Evolutionary conservation across 2,888 invertebrate species (phyloP).

Genomic region (Steromphala cineraria): DNA sequence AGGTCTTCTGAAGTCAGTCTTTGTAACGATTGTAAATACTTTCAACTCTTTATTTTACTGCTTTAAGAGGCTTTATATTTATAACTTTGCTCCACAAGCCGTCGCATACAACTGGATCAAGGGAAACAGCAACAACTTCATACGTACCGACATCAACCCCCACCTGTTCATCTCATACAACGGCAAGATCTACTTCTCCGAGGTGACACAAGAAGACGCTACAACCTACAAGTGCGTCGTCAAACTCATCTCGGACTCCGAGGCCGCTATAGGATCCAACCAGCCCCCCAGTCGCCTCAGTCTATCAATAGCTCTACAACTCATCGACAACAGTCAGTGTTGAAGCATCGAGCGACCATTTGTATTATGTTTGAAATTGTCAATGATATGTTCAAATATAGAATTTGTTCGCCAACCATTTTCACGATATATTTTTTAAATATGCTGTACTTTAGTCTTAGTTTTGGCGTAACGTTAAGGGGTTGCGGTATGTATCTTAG

Average conservation of each 20-base stretch:
- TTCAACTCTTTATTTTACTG: too few relatives aligned
- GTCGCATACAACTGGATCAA: slow-evolving; percentile 89
- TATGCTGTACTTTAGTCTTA: too few relatives aligned
- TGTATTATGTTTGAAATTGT: too few relatives aligned
- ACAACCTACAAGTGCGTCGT: slow-evolving; percentile 46
- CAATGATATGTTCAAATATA: too few relatives aligned
- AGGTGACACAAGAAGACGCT: slow-evolving; percentile 85
- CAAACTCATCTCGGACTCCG: slow-evolving; percentile 38
- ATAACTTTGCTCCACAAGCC: slow-evolving; percentile 29
- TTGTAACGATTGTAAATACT: too few relatives aligned
- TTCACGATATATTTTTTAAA: too few relatives aligned
- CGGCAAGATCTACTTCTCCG: slow-evolving; percentile 94
- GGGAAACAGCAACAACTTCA: slow-evolving; percentile 91
- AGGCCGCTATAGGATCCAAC: slow-evolving; percentile 37
- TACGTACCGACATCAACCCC: slow-evolving; percentile 89
- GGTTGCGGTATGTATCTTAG: too few relatives aligned
- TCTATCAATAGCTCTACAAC: slow-evolving; percentile 56
- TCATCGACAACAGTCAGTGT: slow-evolving; percentile 45
- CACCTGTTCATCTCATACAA: slow-evolving; percentile 92
- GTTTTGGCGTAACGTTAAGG: too few relatives aligned
- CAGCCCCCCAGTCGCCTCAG: slow-evolving; percentile 58
- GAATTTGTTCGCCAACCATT: too few relatives aligned
- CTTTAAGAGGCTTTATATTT: too few relatives aligned
- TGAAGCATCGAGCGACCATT: background rate
- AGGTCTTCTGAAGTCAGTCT: too few relatives aligned